phyloP scores from a whole-genome alignment of 2,113 vertebrate genomes.

The Sakesphorus luctuosus region DNA sequence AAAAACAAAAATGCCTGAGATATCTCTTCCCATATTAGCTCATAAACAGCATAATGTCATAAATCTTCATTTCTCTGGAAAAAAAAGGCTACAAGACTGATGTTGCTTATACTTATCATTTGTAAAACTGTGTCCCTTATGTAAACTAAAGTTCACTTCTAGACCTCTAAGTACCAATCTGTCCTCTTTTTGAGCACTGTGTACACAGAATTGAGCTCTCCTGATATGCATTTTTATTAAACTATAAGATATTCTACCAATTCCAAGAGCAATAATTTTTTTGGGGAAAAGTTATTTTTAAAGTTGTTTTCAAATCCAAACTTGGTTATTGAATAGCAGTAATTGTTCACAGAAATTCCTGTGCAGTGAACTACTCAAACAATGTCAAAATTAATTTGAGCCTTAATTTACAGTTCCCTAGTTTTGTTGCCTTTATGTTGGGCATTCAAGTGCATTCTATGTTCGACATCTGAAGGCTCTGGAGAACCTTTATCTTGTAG shows the following conservation, averaged over 20 bases:
- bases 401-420: not conserved
- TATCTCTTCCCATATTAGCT: not conserved
- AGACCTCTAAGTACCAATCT: not conserved
- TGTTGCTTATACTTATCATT: not conserved
- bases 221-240: not conserved
- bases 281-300: not conserved
- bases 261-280: not conserved
- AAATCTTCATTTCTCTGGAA: not conserved
- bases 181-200: not conserved
- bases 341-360: not conserved
- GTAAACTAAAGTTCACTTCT: not conserved
- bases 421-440: not conserved
- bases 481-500: constrained; percentile 7
- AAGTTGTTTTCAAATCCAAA: not conserved
- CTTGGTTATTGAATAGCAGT: not conserved
- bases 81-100: not conserved
- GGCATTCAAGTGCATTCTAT: constrained; percentile 23
- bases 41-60: not conserved
- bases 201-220: not conserved
- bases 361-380: not conserved
- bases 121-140: not conserved
- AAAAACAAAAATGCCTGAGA: not conserved
- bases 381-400: not conserved
- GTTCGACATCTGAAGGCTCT: constrained; percentile 44
- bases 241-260: not conserved